A percentile compares a stretch with the other conserved stretches of the same genome.
Conservation (phyloP, 2,797 vertebrate species). For the Eremophila alpestris region DNA sequence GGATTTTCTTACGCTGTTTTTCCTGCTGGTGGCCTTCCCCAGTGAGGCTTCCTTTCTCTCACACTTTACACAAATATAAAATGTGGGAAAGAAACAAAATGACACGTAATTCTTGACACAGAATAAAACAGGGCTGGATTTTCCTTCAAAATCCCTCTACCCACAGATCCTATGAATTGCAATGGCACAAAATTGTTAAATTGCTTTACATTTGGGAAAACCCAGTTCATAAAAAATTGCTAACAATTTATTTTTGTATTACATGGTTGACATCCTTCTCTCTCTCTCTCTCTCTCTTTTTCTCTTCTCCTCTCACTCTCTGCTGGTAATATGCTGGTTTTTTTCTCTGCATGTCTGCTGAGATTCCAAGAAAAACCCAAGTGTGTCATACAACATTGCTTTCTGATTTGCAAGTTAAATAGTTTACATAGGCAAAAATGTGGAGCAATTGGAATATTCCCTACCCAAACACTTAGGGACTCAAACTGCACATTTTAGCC, state of each 20-base stretch:
- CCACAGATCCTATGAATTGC: conserved; percentile 37
- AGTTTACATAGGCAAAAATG: conserved; percentile 67
- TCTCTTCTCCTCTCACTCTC: neutral
- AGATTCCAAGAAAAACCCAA: conserved; percentile 67
- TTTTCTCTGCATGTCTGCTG: conserved; percentile 55
- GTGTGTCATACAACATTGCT: conserved; percentile 68
- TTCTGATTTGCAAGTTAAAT: conserved; percentile 73
- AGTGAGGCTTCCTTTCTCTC: neutral
- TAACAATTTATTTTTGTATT: conserved; percentile 64
- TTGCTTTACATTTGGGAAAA: conserved; percentile 69
- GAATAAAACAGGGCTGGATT: conserved; percentile 42
- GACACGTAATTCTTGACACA: conserved; percentile 24
- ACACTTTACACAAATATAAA: conserved; percentile 1
- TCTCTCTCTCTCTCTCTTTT: neutral
- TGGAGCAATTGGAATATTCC: conserved; percentile 60
- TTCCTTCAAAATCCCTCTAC: conserved; percentile 57
- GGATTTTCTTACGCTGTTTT: neutral
- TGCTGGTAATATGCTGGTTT: neutral
- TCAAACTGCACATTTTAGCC: conserved; percentile 64
- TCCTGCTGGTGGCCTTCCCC: neutral
- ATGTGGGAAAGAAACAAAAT: conserved; percentile 20
- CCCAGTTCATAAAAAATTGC: conserved; percentile 65
- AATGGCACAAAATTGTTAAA: conserved; percentile 62
- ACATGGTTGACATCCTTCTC: conserved; percentile 52
- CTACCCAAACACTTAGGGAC: conserved; percentile 54